Base-by-base conservation (phyloP, 1,140 invertebrate genomes). In the Drosophila miranda region DNA sequence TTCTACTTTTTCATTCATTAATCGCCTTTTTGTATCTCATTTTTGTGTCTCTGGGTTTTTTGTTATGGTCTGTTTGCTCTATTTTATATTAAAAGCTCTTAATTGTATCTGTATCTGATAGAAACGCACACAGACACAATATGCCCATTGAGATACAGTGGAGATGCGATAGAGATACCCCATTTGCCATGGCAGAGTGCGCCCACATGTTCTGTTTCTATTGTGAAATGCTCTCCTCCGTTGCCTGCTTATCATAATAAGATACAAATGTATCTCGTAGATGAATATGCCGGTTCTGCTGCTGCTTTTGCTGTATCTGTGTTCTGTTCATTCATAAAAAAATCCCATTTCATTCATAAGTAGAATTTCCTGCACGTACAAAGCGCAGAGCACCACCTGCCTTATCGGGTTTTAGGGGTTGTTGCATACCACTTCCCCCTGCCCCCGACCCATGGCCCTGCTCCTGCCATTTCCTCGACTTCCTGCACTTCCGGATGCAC, bases 51-150 rank as follows among this genome's bases (percentile, higher is more conserved):
- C 19, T 60, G 56, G 51, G 43, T 54, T 42, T 34, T 70, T 70
- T 76, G 81, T 75, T 78, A 83, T 83, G 78, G 56, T 83, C 78
- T 70, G 79, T 66, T 83, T 83, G 79, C 79, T 75, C 79, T 72
- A 83, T 70, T 78, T 83, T 59, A 66, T 61, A 74, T 62, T 73
- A 63, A 61, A 71, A 71, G 67, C 72, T 77, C 34, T 76, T 67
- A 54, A 78, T 73, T 68, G 45, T 55, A 48, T 11, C 44, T 14
- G 75, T 49, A 63, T 54, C 52, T 57, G 44, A 61, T 55, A 59
- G 43, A 51, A 53, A 53, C 54, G 2, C 8, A 8, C 8, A 30
- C 8, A 62, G 49, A 42, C 49, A 38, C 16, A 19, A 9, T 6
- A 2, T 23, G 45, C 34, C 19, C 46, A 23, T 44, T 16, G 44